Percentiles rank a stretch among this genome's conserved stretches.
These are phyloP conservation scores for Cataglyphis livida DNA, from an alignment of 2,888 invertebrate species.

Conservation along the genomic window DNA sequence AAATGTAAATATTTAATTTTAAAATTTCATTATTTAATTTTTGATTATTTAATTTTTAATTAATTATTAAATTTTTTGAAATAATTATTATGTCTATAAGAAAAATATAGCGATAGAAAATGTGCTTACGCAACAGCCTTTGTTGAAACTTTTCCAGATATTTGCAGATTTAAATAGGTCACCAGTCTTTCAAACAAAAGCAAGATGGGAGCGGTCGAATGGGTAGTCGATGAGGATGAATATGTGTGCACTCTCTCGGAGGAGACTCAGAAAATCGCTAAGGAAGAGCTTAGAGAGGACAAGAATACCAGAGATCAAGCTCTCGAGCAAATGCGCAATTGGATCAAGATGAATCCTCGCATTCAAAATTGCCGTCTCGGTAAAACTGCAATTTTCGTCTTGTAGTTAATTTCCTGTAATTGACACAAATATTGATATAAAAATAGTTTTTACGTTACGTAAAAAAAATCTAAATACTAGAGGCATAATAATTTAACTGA, in stretches of 20 bases:
- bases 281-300: slow-evolving; percentile 90
- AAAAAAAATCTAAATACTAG: background rate
- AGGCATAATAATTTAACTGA: background rate
- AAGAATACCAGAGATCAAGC: slow-evolving; percentile 89
- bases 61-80: too few relatives aligned
- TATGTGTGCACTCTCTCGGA: slow-evolving; percentile 88
- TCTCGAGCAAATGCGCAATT: slow-evolving; percentile 89
- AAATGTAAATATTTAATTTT: too few relatives aligned
- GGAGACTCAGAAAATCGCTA: slow-evolving; percentile 89
- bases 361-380: slow-evolving; percentile 90
- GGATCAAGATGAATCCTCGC: slow-evolving; percentile 91
- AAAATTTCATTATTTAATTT: too few relatives aligned
- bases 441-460: background rate
- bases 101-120: background rate
- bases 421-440: background rate
- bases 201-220: slow-evolving; percentile 82
- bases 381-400: slow-evolving; percentile 79
- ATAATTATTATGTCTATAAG: background rate
- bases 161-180: slow-evolving; percentile 5
- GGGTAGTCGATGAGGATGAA: slow-evolving; percentile 88
- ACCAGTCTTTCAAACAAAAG: background rate
- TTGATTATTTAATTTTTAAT: too few relatives aligned
- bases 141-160: slow-evolving; percentile 1
- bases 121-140: background rate
- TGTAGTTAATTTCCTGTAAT: background rate